A percentile compares a stretch with the other conserved stretches of the same genome.
Evolutionary conservation across 2,888 invertebrate genomes (phyloP).

Genomic region (Diaperis boleti): DNA sequence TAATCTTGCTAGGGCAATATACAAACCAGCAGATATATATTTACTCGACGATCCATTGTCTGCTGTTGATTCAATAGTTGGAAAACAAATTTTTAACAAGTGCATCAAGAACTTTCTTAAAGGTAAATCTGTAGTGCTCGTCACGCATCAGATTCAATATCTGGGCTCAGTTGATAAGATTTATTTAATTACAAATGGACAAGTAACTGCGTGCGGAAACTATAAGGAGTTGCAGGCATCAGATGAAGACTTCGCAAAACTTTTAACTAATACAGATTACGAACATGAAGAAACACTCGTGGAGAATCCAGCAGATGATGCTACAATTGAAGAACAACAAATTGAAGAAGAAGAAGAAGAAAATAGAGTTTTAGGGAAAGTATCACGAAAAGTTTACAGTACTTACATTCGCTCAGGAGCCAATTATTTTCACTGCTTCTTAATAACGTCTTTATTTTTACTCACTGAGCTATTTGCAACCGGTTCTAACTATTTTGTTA

Average conservation of each 20-base stretch:
- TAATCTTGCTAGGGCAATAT: slow-evolving; percentile 81
- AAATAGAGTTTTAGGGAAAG: slow-evolving; percentile 71
- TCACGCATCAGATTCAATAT: slow-evolving; percentile 89
- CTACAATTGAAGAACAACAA: slow-evolving; percentile 42
- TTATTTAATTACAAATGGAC: slow-evolving; percentile 69
- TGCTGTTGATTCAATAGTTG: slow-evolving; percentile 83
- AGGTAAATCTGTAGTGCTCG: slow-evolving; percentile 78
- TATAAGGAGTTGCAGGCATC: slow-evolving; percentile 74
- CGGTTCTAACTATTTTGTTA: slow-evolving; percentile 35
- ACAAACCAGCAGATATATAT: slow-evolving; percentile 81
- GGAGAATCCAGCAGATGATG: slow-evolving; percentile 42
- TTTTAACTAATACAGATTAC: slow-evolving; percentile 39
- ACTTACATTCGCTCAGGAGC: slow-evolving; percentile 72
- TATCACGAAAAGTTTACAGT: slow-evolving; percentile 68
- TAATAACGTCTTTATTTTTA: slow-evolving; percentile 70
- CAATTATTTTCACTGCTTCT: slow-evolving; percentile 64
- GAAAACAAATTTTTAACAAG: slow-evolving; percentile 79
- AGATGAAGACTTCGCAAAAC: slow-evolving; percentile 78
- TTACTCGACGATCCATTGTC: slow-evolving; percentile 84
- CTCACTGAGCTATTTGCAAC: slow-evolving; percentile 76
- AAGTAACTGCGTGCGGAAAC: slow-evolving; percentile 72
- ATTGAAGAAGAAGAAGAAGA: slow-evolving; percentile 69
- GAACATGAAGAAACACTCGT: slow-evolving; percentile 18
- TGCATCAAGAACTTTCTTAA: slow-evolving; percentile 72
- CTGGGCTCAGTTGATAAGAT: slow-evolving; percentile 75